Conservation (phyloP, 2,113 vertebrate genomes). For the Rhabdomys dilectus region DNA sequence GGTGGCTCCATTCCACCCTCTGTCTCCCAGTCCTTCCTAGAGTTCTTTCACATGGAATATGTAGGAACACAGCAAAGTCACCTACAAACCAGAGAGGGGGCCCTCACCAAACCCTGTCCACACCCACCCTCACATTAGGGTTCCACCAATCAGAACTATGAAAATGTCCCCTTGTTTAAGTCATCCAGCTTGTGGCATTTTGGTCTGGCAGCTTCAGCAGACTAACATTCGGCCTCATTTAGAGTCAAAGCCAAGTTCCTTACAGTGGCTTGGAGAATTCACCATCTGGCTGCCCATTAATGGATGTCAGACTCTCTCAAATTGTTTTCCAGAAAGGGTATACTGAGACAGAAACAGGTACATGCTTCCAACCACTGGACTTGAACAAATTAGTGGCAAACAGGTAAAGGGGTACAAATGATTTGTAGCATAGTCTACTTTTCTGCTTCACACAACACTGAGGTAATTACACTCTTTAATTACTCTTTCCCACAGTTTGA, state of each 20-base stretch:
- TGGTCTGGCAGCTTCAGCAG: not conserved
- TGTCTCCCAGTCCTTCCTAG: not conserved
- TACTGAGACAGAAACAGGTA: not conserved
- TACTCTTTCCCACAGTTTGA: slow-evolving; percentile 3
- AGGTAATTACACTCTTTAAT: not conserved
- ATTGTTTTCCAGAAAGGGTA: not conserved
- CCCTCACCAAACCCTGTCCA: not conserved
- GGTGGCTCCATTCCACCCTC: not conserved
- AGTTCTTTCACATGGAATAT: not conserved
- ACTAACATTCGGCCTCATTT: not conserved
- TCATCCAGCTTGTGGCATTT: not conserved
- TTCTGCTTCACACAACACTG: not conserved
- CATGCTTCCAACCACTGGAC: not conserved
- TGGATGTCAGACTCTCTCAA: not conserved
- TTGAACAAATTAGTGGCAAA: not conserved
- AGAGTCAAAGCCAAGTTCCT: not conserved
- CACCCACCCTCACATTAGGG: not conserved
- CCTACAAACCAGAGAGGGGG: not conserved
- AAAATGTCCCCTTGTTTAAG: not conserved
- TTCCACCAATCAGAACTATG: not conserved
- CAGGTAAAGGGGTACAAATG: not conserved
- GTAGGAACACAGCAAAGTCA: not conserved
- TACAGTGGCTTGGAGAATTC: not conserved
- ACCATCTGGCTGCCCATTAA: not conserved
- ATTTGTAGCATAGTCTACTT: not conserved